Base-by-base conservation (phyloP, 2,888 invertebrate genomes). In the Aelia acuminata region DNA sequence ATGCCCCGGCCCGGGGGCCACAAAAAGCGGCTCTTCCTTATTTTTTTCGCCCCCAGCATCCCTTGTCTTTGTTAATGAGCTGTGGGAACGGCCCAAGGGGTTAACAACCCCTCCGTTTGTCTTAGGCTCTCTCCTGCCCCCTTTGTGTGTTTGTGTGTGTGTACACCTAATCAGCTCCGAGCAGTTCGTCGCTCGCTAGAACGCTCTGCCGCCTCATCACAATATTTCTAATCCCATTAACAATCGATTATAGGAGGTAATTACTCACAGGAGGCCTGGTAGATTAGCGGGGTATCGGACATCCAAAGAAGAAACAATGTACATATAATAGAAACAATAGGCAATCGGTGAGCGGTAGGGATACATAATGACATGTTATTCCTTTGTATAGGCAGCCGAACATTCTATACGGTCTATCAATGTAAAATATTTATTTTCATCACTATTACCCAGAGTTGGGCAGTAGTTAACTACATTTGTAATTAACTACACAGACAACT, bases 1-100 rank as follows among this genome's bases (percentile, higher is more conserved):
- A 87, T 87, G 87, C 87, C n/a, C 10, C 1, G 1, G 35, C 87
- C 87, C 22, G 22, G 80, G 70, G 87, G 80, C n/a, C 48, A 47
- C 48, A 80, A 80, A 35, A 80, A 80, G 43, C n/a, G 22, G 22
- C 20, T 87, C 75, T 87, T 80, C 43, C 47, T 48, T 63, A 31
- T 63, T 50, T 75, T 75, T 87, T 87, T 84, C 20, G 26, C 84
- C 49, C n/a, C 50, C 48, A 22, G 26, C 43, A n/a, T 31, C 84
- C 43, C 57, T 88, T 88, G 88, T 88, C 85, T 88, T 88, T 88
- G 88, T 88, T 88, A 88, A 88, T 88, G 88, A 88, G 87, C 63
- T 85, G 85, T 88, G 88, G 88, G 88, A 88, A 88, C 84, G 22
- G 15, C 20, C 20, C 80, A 22, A 43, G 80, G 75, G 87, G 87